These are phyloP conservation scores for Accipiter cooperii DNA, from an alignment of 2,113 vertebrate genomes.

Conservation along the genomic window DNA sequence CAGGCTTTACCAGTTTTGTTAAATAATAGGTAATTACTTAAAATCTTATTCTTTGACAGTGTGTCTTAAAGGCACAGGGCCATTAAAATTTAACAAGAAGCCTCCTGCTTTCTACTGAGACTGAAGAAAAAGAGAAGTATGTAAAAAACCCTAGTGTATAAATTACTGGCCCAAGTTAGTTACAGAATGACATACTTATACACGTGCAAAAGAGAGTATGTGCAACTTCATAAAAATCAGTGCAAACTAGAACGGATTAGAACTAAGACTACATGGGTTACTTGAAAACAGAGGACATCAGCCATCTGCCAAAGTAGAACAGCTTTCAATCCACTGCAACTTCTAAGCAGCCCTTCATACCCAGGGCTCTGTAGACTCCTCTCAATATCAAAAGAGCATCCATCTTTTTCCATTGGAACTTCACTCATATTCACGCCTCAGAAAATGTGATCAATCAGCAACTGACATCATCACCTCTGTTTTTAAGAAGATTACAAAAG, in stretches of 20 bases:
- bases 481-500: not conserved
- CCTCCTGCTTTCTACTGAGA: not conserved
- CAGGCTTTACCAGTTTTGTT: not conserved
- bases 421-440: not conserved
- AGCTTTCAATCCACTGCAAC: not conserved
- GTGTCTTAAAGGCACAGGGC: not conserved
- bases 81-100: not conserved
- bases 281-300: not conserved
- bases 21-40: not conserved
- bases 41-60: not conserved
- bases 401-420: not conserved
- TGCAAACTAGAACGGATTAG: not conserved
- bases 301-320: not conserved
- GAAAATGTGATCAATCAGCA: not conserved
- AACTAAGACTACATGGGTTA: fast-evolving
- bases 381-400: not conserved
- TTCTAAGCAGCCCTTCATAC: not conserved
- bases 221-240: not conserved
- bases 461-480: not conserved
- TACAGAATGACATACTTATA: not conserved
- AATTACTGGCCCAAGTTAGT: not conserved
- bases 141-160: not conserved
- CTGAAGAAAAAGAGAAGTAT: not conserved
- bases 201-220: not conserved
- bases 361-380: not conserved